A percentile compares a stretch with the other conserved stretches of the same genome.
These are phyloP conservation scores for Notodonta ziczac DNA, from an alignment of 2,888 invertebrate species.

Conservation along the genomic window DNA sequence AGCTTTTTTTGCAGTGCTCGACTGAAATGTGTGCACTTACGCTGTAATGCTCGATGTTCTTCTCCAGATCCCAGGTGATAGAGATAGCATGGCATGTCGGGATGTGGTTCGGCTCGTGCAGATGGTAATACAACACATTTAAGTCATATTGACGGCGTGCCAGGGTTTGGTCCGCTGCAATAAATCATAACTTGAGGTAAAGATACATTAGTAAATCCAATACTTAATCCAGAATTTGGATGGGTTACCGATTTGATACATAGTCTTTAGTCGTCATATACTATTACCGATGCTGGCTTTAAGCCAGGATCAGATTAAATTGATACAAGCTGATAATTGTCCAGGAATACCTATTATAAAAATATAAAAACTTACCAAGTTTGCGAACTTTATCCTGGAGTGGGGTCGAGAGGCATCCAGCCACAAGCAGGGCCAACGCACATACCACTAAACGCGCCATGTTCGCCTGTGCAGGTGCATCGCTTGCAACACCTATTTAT, in stretches of 20 bases:
- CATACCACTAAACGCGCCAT: conserved; percentile 70
- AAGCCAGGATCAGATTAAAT: no score
- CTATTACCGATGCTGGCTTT: no score
- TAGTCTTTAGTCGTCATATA: no score
- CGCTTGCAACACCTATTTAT: conserved; percentile 47
- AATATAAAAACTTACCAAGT: conserved; percentile 59
- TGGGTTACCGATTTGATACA: no score
- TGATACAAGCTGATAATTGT: no score
- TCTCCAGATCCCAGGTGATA: conserved; percentile 77
- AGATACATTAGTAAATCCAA: not conserved
- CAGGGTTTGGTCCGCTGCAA: conserved; percentile 79
- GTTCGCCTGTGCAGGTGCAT: conserved; percentile 48
- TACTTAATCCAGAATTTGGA: no score
- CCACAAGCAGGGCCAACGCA: conserved; percentile 62
- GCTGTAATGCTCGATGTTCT: conserved; percentile 76
- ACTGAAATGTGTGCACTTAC: conserved; percentile 52
- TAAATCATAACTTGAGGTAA: not conserved
- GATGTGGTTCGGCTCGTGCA: conserved; percentile 85
- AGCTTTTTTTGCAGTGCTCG: not conserved
- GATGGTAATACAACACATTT: conserved; percentile 72
- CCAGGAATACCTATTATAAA: no score
- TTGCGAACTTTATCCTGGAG: conserved; percentile 49
- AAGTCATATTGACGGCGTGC: conserved; percentile 70
- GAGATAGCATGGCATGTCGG: conserved; percentile 78
- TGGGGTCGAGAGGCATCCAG: conserved; percentile 61